Evolutionary conservation across 2,888 invertebrate species (phyloP), one percentile per base, ranked within the genome.

Genomic region (Leucozona laternaria): DNA sequence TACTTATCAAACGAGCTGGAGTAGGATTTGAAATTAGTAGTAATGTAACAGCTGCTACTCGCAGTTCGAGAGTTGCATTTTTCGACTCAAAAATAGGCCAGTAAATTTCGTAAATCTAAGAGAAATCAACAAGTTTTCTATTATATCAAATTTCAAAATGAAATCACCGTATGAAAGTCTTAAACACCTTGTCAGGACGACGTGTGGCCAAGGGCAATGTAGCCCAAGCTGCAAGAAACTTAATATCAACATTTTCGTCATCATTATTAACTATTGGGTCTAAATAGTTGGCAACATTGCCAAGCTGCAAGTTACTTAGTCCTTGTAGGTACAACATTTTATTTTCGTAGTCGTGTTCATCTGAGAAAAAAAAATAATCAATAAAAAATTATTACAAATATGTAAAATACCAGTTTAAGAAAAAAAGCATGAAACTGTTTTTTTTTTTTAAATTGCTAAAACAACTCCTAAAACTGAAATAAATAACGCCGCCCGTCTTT

Each of bases 261-360:
- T 95, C 94, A 88, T 96, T 95, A 1, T 94, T 91, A 17, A 95
- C 94, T 17, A 94, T 93, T 11, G 94, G 94, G 77, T 93, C 93
- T 84, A 94, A 90, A 89, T 93, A 94, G 64, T 93, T 93, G 37
- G 93, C 91, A 3, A 94, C 94, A 89, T 94, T 93, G 6, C 94
- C 94, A 31, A 95, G 89, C 88, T 95, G 94, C 75, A 95, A 93
- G 88, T 96, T 96, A 84, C 95, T 94, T 0, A 96, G 91, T 0
- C 95, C 96, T 90, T 96, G 95, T 0, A 96, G 92, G 93, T 95
- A 96, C 4, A 96, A 91, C 94, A 96, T 94, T 82, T 96, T 94
- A 88, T 95, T 95, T 78, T 95, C 93, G 88, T 96, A 96, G 89
- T 94, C 94, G 0, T 94, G 94, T 62, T 95, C 95, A 88, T 94